These are phyloP conservation scores for Drosophila mojavensis DNA, from an alignment of 1,140 invertebrate species.

Conservation along the genomic window DNA sequence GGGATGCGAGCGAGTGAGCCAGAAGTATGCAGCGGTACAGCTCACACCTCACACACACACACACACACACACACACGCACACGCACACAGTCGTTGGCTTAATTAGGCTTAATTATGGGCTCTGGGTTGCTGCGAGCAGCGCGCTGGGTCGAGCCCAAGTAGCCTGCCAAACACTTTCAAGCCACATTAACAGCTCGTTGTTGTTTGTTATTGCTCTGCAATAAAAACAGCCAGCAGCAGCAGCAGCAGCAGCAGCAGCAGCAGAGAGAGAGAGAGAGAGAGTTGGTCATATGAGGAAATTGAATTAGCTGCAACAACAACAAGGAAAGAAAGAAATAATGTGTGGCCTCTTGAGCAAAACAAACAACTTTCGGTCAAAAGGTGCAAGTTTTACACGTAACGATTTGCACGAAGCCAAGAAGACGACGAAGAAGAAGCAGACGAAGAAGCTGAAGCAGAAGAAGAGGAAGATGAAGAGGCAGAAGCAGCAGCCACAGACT, in stretches of 20 bases:
- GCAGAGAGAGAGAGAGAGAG: constrained; percentile 2
- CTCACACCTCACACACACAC: constrained; percentile 56
- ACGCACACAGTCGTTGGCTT: constrained; percentile 19
- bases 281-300: constrained; percentile 41
- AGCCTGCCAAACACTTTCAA: constrained; percentile 63
- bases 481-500: background rate
- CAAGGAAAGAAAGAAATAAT: constrained; percentile 26
- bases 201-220: constrained; percentile 54
- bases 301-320: constrained; percentile 59
- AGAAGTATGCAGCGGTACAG: constrained; percentile 11
- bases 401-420: constrained; percentile 69
- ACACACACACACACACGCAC: constrained; percentile 18
- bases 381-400: constrained; percentile 82
- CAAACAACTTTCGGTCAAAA: constrained; percentile 80
- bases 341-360: constrained; percentile 55
- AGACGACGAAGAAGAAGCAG: constrained; percentile 4
- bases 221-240: constrained; percentile 36
- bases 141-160: constrained; percentile 33
- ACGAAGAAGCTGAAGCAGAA: background rate
- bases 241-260: background rate
- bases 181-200: constrained; percentile 66
- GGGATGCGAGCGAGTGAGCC: constrained; percentile 17
- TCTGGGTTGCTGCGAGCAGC: constrained; percentile 23
- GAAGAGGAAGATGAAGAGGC: background rate
- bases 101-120: constrained; percentile 78